phyloP scores from a whole-genome alignment of 2,113 vertebrate species.

The Trinectes maculatus region DNA sequence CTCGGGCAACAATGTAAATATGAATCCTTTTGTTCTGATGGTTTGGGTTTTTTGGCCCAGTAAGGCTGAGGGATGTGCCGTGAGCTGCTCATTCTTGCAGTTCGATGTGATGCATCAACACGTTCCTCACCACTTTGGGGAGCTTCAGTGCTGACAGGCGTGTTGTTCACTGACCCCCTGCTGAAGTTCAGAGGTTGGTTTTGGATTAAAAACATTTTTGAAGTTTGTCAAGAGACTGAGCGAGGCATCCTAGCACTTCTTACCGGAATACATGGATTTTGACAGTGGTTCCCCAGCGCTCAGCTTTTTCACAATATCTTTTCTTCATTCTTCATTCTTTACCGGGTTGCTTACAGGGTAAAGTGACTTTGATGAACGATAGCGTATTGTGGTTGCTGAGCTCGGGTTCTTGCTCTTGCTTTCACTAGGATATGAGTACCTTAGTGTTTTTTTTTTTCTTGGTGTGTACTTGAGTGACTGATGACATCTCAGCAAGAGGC shows the following conservation, averaged over 20 bases:
- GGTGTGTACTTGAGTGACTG: constrained; percentile 8
- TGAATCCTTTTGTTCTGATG: background rate
- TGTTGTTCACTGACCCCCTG: constrained; percentile 14
- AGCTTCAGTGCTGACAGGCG: background rate
- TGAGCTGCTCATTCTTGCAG: constrained; percentile 22
- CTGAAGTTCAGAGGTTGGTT: constrained; percentile 22
- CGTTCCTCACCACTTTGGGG: constrained; percentile 10
- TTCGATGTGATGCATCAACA: constrained; percentile 27
- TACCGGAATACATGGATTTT: constrained; percentile 21
- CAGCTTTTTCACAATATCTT: background rate
- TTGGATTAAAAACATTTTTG: constrained; percentile 21
- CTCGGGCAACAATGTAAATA: constrained; percentile 16
- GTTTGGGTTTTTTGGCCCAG: constrained; percentile 1
- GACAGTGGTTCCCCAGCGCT: constrained; percentile 1
- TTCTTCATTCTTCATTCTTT: constrained; percentile 15
- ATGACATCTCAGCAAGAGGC: constrained; percentile 21
- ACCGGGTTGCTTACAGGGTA: constrained; percentile 1
- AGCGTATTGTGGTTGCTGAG: constrained; percentile 18
- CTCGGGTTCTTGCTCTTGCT: background rate
- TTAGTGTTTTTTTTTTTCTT: constrained; percentile 17
- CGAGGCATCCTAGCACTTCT: constrained; percentile 27
- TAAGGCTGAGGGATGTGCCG: background rate
- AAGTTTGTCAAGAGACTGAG: constrained; percentile 22
- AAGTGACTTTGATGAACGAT: constrained; percentile 25
- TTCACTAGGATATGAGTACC: constrained; percentile 5